Evolutionary conservation across 2,888 invertebrate species (phyloP), one percentile per base, ranked within the genome.

Genomic region (Oxyscelio sp.): DNA sequence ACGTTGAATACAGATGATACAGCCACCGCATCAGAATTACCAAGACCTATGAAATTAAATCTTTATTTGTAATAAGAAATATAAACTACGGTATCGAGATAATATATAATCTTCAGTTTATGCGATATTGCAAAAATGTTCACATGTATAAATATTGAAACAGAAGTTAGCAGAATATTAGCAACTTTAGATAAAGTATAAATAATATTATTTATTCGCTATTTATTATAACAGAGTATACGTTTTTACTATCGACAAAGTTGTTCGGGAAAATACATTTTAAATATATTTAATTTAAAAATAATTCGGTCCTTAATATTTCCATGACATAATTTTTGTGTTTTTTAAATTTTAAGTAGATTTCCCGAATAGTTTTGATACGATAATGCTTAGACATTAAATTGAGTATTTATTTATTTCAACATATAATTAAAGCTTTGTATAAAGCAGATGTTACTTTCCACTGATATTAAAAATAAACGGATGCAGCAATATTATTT

Each of bases 31-130:
- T 83, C 83, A 19, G 90, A 91, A 88, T 63, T 91, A 59, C 91
- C 91, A n/a, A 89, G 78, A 79, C 91, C 90, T 24, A 86, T 91
- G 56, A 88, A 85, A 82, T 79, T 68, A 11, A 68, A 68, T 82
- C 48, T 79, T 50, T 84, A 77, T 61, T 45, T 77, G 50, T 81
- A 81, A 70, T 52, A 22, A 50, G 8, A 52, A 21, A 17, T n/a
- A 50, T 19, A 17, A 48, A 19, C 27, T 8, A n/a, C 11, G 15
- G 5, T n/a, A 48, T 5, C 48, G 4, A 48, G 9, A 50, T 48
- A 48, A 27, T 27, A 59, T 2, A 38, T 38, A 38, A 38, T 38
- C 38, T n/a, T 38, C n/a, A n/a, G n/a, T 38, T 27, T 4, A 27
- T 6, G 27, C 27, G 27, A 27, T 6, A 6, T 27, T n/a, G n/a